Evolutionary conservation across 2,797 vertebrate species (phyloP).

Genomic region (Leptoclinus maculatus): DNA sequence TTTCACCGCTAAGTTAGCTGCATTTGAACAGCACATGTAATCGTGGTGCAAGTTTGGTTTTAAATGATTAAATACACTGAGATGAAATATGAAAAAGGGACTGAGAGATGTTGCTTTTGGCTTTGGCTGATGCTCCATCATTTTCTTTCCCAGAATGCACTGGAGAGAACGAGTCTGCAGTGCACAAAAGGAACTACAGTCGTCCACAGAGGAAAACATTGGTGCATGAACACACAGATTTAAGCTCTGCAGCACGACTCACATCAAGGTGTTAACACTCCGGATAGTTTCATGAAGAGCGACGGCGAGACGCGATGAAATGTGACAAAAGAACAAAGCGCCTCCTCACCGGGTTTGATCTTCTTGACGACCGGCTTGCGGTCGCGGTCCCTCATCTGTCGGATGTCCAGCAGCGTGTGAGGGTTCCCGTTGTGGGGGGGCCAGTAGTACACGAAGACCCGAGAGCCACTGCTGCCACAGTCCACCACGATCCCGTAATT

Average conservation of each 20-base stretch:
- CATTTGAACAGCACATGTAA: no score
- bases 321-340: no score
- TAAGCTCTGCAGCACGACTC: neutral
- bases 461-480: slow-evolving; percentile 94
- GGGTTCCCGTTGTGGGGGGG: slow-evolving; percentile 95
- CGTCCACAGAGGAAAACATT: neutral
- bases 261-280: neutral
- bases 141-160: neutral
- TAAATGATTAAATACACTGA: no score
- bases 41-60: no score
- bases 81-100: neutral
- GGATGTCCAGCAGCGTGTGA: slow-evolving; percentile 94
- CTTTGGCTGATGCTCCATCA: neutral
- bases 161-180: neutral
- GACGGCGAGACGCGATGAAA: no score
- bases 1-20: no score
- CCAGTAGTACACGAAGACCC: slow-evolving; percentile 97
- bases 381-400: slow-evolving; percentile 93
- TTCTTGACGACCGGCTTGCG: slow-evolving; percentile 95
- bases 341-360: slow-evolving; percentile 92
- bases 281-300: neutral
- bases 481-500: slow-evolving; percentile 95
- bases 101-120: neutral
- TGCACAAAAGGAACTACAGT: neutral
- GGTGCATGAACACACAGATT: neutral